A percentile compares a stretch with the other conserved stretches of the same genome.
phyloP scores from a whole-genome alignment of 92 coral and sea anemone genomes.

The Palythoa heliodiscus region DNA sequence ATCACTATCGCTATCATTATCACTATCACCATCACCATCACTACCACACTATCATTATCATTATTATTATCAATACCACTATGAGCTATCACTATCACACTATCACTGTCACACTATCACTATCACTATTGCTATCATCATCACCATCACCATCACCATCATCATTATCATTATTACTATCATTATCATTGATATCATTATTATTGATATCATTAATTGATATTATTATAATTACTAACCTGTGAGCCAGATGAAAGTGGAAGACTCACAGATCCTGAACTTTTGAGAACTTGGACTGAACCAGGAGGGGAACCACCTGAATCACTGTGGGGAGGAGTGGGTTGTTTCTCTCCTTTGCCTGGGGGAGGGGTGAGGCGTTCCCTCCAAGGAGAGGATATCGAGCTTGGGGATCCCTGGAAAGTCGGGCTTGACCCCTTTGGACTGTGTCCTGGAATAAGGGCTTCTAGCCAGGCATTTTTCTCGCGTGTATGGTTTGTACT shows the following conservation, averaged over 20 bases:
- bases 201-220: too few relatives aligned
- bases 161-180: too few relatives aligned
- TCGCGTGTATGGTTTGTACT: slow-evolving; percentile 93
- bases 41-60: too few relatives aligned
- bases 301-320: slow-evolving; percentile 73
- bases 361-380: slow-evolving; percentile 71
- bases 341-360: slow-evolving; percentile 60
- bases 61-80: too few relatives aligned
- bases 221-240: background rate
- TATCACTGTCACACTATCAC: too few relatives aligned
- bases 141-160: too few relatives aligned
- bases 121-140: too few relatives aligned
- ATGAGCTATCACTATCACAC: too few relatives aligned
- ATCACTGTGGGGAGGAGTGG: slow-evolving; percentile 72
- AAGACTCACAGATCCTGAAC: slow-evolving; percentile 46
- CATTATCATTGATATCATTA: too few relatives aligned
- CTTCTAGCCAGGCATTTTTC: slow-evolving; percentile 92
- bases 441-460: slow-evolving; percentile 80
- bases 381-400: slow-evolving; percentile 75
- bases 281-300: slow-evolving; percentile 49
- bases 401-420: slow-evolving; percentile 58
- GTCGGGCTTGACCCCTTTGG: slow-evolving; percentile 53
- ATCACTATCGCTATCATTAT: too few relatives aligned
- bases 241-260: slow-evolving; percentile 33
- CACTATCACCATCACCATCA: too few relatives aligned